Evolutionary conservation across 2,888 invertebrate genomes (phyloP), one percentile per base, ranked within the genome.

Genomic region (Drosophila tanythrix): DNA sequence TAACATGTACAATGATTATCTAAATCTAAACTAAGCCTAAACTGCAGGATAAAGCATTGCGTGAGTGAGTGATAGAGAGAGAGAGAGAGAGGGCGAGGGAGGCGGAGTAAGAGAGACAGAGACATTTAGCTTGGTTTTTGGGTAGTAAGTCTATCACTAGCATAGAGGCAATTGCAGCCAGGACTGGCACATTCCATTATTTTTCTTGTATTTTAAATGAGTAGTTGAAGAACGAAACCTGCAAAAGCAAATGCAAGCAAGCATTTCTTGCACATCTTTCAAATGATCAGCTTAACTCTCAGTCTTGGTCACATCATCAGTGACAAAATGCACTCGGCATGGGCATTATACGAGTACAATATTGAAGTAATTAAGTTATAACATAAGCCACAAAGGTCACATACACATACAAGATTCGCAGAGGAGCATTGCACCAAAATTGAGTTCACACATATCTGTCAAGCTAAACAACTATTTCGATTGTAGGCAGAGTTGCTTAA

Each of bases 121-220:
- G 61, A 56, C 36, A 38, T 18, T 27, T 21, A 33, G 27, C 21
- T 15, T 38, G 33, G 21, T 29, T 29, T 27, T 46, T 2, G 63
- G 56, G 52, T 31, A 74, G 68, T 89, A 78, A 83, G 86, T 83
- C 83, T 87, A 87, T 87, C 87, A 87, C 87, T 89, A 87, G 87
- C 87, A 88, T 74, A 74, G 81, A 73, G 70, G 62, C 80, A 75
- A 74, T 50, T 64, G 55, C 56, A 36, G 58, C 35, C 18, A 31
- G 35, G 38, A 46, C 72, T 76, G 72, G 61, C 64, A 67, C 70
- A 63, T 31, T 51, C 3, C 33, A 60, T 27, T 61, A 13, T 53
- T 60, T 52, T 70, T 55, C 59, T 66, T 67, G 33, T 33, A 11
- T 31, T 74, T 43, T 10, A 52, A 27, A 27, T 52, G 50, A 55